These are phyloP conservation scores for Onchidella celtica DNA, from an alignment of 2,888 invertebrate genomes.

Conservation along the genomic window DNA sequence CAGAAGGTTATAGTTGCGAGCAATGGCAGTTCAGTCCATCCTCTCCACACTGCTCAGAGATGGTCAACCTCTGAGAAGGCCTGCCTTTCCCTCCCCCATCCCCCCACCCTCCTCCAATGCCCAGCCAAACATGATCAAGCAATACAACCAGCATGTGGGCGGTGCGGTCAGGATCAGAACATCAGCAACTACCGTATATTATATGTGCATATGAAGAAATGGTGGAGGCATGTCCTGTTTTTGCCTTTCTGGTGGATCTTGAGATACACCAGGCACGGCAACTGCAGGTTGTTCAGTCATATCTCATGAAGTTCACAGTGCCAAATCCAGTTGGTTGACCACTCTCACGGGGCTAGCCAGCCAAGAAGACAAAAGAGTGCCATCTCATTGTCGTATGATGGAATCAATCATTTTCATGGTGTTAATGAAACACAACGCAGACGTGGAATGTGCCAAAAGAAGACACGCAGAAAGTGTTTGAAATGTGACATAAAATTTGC, in stretches of 20 bases:
- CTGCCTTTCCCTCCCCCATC: too few species aligned
- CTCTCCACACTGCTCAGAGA: background rate
- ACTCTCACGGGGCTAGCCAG: background rate
- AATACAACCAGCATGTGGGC: background rate
- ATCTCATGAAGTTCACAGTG: background rate
- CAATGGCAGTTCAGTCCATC: background rate
- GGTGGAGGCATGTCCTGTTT: background rate
- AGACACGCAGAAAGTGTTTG: background rate
- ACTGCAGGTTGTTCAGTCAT: background rate
- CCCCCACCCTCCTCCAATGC: background rate
- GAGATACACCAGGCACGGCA: background rate
- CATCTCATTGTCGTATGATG: background rate
- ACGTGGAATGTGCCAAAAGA: background rate
- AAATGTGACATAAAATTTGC: background rate
- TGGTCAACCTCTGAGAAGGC: background rate
- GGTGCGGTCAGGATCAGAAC: background rate
- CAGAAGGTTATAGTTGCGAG: background rate
- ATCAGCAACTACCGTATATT: background rate
- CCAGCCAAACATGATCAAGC: constrained; percentile 12
- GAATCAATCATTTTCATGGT: background rate
- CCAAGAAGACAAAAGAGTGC: background rate
- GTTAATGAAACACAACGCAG: background rate
- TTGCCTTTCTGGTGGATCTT: background rate
- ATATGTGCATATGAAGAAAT: background rate
- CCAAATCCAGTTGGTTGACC: background rate